phyloP scores from a whole-genome alignment of 2,113 vertebrate species.

The Rana temporaria region DNA sequence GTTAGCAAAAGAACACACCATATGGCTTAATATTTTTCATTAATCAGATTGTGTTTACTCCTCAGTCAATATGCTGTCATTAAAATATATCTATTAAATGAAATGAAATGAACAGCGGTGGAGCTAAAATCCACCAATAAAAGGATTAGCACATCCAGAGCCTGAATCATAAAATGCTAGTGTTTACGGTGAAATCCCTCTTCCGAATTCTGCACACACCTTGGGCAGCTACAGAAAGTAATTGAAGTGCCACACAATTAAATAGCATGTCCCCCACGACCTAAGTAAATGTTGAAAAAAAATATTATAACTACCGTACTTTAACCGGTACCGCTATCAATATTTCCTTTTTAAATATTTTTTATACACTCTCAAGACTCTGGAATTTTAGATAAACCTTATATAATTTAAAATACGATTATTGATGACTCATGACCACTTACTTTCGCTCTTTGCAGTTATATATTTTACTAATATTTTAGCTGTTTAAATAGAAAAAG shows the following conservation, averaged over 20 bases:
- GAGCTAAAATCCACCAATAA: constrained; percentile 9
- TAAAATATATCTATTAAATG: not conserved
- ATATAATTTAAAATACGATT: constrained; percentile 5
- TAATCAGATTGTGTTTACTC: too few species aligned
- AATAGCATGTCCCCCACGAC: not conserved
- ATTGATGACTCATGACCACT: not conserved
- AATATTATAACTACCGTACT: not conserved
- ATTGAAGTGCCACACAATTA: constrained; percentile 13
- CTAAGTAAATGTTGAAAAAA: constrained; percentile 16
- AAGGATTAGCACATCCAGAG: constrained; percentile 22
- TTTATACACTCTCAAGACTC: not conserved
- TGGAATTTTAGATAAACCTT: not conserved
- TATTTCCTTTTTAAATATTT: not conserved
- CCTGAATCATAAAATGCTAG: constrained; percentile 8
- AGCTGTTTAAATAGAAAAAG: not conserved
- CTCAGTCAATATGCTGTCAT: too few species aligned
- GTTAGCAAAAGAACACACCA: too few species aligned
- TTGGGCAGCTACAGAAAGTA: constrained; percentile 8
- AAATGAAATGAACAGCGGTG: not conserved
- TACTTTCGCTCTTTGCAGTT: not conserved
- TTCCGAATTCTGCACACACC: constrained; percentile 13
- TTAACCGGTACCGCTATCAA: not conserved
- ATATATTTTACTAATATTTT: not conserved
- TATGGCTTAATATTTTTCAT: too few species aligned
- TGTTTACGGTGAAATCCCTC: not conserved